Evolutionary conservation across 2,113 vertebrate genomes (phyloP).

Genomic region (Lampris incognitus): DNA sequence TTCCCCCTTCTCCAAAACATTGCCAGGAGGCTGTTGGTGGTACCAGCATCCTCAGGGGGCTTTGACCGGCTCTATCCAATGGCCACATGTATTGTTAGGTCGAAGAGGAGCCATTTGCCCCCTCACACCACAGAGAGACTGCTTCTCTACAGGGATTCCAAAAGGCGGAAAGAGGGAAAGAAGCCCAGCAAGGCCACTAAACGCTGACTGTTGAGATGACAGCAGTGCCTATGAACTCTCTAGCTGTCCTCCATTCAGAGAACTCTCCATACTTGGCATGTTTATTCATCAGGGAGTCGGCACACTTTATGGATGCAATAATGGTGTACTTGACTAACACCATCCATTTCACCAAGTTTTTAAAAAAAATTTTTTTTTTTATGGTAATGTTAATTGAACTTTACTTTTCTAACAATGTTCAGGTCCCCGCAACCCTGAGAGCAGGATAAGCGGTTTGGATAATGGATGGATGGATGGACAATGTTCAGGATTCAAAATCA

Average conservation of each 20-base stretch:
- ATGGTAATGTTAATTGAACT: no score
- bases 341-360: no score
- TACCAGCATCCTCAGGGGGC: constrained; percentile 79
- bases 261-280: neutral
- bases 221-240: neutral
- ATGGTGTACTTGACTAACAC: no score
- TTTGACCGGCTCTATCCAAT: constrained; percentile 79
- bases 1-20: constrained; percentile 74
- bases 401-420: no score
- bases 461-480: no score
- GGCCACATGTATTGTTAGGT: constrained; percentile 73
- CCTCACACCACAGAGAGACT: constrained; percentile 81
- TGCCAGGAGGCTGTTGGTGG: constrained; percentile 72
- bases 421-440: no score
- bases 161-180: constrained; percentile 55
- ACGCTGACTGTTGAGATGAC: constrained; percentile 13
- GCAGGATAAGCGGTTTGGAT: no score
- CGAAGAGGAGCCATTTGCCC: constrained; percentile 75
- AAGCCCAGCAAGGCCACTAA: constrained; percentile 34
- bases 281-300: neutral
- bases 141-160: constrained; percentile 76
- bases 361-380: no score
- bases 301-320: no score
- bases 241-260: neutral
- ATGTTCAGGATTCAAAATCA: no score